Evolutionary conservation across 2,888 invertebrate species (phyloP).

Genomic region (Lasiommata megera): DNA sequence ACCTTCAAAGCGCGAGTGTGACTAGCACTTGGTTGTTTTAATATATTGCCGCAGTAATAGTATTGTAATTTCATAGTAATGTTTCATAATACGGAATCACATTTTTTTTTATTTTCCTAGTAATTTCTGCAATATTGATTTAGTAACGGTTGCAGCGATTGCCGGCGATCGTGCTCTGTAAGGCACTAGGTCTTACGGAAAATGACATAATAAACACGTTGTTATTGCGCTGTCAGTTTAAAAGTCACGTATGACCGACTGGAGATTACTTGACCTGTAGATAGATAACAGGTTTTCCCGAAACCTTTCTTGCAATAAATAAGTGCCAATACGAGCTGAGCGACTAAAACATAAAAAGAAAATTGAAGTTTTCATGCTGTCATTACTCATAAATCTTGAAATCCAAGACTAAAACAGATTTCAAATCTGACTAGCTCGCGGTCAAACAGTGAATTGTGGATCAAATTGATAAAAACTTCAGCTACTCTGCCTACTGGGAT

Average conservation of each 20-base stretch:
- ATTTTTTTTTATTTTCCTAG: background rate
- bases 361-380: too few species aligned
- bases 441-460: too few species aligned
- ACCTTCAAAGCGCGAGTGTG: too few species aligned
- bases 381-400: too few species aligned
- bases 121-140: conserved; percentile 3
- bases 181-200: conserved; percentile 23
- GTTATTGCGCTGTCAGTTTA: conserved; percentile 14
- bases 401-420: too few species aligned
- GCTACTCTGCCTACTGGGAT: too few species aligned
- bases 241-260: conserved; percentile 20
- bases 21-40: too few species aligned
- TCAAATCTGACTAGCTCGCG: too few species aligned
- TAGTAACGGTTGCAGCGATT: conserved; percentile 9
- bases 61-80: too few species aligned
- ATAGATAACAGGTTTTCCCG: background rate
- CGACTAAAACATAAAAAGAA: too few species aligned
- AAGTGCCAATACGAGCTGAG: background rate
- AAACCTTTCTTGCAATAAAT: background rate
- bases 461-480: too few species aligned
- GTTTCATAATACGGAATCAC: background rate
- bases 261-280: background rate
- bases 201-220: conserved; percentile 20
- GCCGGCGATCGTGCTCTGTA: conserved; percentile 18
- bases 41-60: too few species aligned